A percentile compares a stretch with the other conserved stretches of the same genome.
phyloP scores from a whole-genome alignment of 1,140 invertebrate genomes.

The Drosophila ercepeae region DNA sequence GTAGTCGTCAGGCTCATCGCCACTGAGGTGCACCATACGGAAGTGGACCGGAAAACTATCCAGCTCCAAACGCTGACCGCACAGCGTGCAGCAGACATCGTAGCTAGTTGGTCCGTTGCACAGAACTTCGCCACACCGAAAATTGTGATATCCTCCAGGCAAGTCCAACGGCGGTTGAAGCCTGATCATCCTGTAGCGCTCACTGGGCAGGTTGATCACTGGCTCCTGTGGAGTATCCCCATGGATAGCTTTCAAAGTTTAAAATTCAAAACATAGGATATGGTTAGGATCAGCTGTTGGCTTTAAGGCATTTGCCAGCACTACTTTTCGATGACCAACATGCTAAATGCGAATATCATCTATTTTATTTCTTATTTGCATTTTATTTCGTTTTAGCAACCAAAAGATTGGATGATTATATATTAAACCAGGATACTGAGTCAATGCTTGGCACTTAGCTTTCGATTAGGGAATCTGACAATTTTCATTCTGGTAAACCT shows the following conservation, averaged over 20 bases:
- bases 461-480: too few relatives aligned
- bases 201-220: not conserved
- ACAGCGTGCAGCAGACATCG: slow-evolving; percentile 63
- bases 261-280: not conserved
- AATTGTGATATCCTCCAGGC: slow-evolving; percentile 28
- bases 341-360: too few relatives aligned
- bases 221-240: not conserved
- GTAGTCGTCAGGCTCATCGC: not conserved
- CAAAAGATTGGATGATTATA: too few relatives aligned
- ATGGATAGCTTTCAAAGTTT: slow-evolving; percentile 10
- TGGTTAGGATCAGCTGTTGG: not conserved
- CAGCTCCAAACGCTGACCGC: slow-evolving; percentile 46
- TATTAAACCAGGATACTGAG: too few relatives aligned
- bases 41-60: slow-evolving; percentile 64
- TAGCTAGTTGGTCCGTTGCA: slow-evolving; percentile 54
- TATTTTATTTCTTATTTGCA: too few relatives aligned
- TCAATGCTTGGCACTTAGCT: too few relatives aligned
- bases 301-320: not conserved
- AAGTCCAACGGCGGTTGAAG: slow-evolving; percentile 24
- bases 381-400: too few relatives aligned
- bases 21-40: slow-evolving; percentile 39
- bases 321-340: not conserved
- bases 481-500: too few relatives aligned
- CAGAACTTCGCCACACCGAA: slow-evolving; percentile 61
- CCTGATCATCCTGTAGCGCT: slow-evolving; percentile 48